Base-by-base conservation (phyloP, 2,888 invertebrate species). In the Macrosiphum euphorbiae region DNA sequence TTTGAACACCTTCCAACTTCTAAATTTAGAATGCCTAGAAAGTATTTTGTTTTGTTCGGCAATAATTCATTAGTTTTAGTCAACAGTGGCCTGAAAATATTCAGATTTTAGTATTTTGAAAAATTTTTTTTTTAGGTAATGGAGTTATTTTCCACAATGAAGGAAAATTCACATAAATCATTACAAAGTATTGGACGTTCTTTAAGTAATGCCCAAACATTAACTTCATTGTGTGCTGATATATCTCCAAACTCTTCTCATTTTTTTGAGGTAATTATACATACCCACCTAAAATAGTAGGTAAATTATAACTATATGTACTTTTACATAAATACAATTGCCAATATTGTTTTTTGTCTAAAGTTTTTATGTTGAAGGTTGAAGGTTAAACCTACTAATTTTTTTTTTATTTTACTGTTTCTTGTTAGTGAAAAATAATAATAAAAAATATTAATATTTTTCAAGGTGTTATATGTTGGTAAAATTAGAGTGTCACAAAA, bases 401-500 rank as follows among this genome's bases (percentile, higher is more conserved):
- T 2, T 78, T 78, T 78, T 78, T 55, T 67, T 41, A 55, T 85
- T 58, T 10, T 47, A 61, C 35, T 84, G 20, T 91, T 52, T 26
- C 11, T 78, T 52, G 86, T 94, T 47, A 55, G 8, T 35, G 20
- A 58, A 47, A 35, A 67, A 58, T 61, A 16, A n/a, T 47, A 86
- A 50, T 26, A 55, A 94, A 84, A 55, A 16, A 52, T 87, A 47
- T 61, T 20, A 61, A 61, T 94, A 55, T 96, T 96, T 7, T 78
- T 78, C 35, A 96, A 98, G 97, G 98, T 98, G 7, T 96, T 99
- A 95, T 99, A 99, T 96, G 97, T 99, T 90, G 99, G 99, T 0
- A 98, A 98, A 96, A 98, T 98, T 90, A 97, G 98, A 95, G 98
- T 98, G 95, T 98, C 98, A 84, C 98, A 98, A 95, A 97, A 98